Evolutionary conservation across 2,888 invertebrate genomes (phyloP), one percentile per base, ranked within the genome.

Genomic region (Lepidocyrtinus sp.): DNA sequence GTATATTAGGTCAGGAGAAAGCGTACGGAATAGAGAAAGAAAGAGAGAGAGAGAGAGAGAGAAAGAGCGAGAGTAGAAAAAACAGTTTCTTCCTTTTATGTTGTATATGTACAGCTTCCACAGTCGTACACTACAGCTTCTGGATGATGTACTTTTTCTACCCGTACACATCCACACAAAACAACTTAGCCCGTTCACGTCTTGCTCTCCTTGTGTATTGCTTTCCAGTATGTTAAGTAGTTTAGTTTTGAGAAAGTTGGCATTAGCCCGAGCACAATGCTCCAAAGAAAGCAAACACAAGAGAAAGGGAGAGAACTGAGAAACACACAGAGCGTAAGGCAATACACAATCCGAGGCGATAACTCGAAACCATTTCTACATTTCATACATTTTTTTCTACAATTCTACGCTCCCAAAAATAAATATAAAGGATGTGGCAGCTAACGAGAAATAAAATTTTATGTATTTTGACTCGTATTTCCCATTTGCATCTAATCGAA

Each of bases 161-260:
- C 61, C 24, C 70, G 36, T 63, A 27, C 67, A 76, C 63, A 70
- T 45, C 46, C 74, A 61, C 59, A 63, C 64, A 50, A 36, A 36
- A 36, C 50, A 50, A 50, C 2, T 2, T 2, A 50, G 17, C 15
- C 17, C 50, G 50, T 36, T 36, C 25, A 55, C 24, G 21, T 62
- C 62, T 62, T 9, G 15, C 62, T 15, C 9, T 7, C 62, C 64
- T 22, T 62, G 5, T 21, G 25, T 59, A 19, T 36, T 61, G 69
- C 70, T 69, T 75, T 61, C 17, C 19, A 69, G 76, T 71, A 76
- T 71, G 76, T 71, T 76, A 76, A 76, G 76, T 76, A 76, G 76
- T 75, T 36, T 68, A 69, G 68, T 70, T 70, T 70, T 63, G 46
- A 46, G 50, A 25, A 45, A 26, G 50, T 46, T 19, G 24, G 15